A percentile compares a stretch with the other conserved stretches of the same genome.
These are phyloP conservation scores for Apocheima hispidaria DNA, from an alignment of 2,888 invertebrate genomes.

Conservation along the genomic window DNA sequence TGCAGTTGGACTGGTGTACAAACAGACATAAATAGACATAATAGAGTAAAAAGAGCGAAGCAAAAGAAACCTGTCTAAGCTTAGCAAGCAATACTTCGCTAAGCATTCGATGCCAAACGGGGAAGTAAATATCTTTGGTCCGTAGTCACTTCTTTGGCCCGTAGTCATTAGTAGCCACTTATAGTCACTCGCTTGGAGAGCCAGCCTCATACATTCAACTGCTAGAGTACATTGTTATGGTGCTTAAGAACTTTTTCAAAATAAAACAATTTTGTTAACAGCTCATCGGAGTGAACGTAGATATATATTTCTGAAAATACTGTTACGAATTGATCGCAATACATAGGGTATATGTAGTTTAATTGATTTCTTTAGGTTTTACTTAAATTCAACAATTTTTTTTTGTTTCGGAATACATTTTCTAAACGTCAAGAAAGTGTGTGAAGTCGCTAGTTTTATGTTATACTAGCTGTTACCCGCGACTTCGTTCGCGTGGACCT, in stretches of 20 bases:
- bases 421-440: too few relatives aligned
- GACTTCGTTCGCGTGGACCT: too few relatives aligned
- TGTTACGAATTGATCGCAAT: not conserved
- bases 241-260: conserved; percentile 8
- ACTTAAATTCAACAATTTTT: too few relatives aligned
- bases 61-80: conserved; percentile 38
- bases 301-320: not conserved
- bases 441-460: too few relatives aligned
- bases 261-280: not conserved
- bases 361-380: too few relatives aligned
- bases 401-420: too few relatives aligned
- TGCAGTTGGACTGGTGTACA: conserved; percentile 29
- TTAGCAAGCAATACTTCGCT: conserved; percentile 34
- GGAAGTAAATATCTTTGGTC: conserved; percentile 40
- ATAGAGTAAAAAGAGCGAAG: conserved; percentile 31
- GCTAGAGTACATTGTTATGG: not conserved
- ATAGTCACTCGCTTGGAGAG: conserved; percentile 20
- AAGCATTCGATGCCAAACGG: conserved; percentile 39
- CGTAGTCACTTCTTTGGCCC: conserved; percentile 32
- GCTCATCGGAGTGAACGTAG: not conserved
- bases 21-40: conserved; percentile 26
- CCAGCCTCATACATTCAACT: conserved; percentile 12
- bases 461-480: too few relatives aligned
- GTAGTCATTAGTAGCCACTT: conserved; percentile 34
- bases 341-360: too few relatives aligned